Conservation (phyloP, 64 coral and sea anemone species). For the Catalaphyllia jardinei region DNA sequence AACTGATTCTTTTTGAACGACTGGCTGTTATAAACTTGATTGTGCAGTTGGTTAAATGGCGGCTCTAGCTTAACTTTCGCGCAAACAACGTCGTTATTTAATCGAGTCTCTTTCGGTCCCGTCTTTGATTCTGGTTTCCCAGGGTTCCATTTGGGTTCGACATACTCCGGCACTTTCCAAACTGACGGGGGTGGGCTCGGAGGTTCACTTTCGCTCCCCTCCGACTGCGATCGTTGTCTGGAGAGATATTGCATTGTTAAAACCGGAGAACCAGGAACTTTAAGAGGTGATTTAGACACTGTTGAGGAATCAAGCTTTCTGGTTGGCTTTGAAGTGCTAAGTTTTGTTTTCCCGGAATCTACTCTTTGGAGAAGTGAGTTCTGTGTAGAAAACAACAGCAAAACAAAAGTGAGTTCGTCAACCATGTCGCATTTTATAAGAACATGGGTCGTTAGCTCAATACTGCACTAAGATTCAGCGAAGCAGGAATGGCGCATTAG, state of each 20-base stretch:
- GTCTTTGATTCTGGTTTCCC: slow-evolving; percentile 52
- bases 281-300: slow-evolving; percentile 27
- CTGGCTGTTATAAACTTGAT: slow-evolving; percentile 74
- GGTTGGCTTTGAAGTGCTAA: slow-evolving; percentile 43
- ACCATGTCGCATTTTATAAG: not conserved
- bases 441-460: not conserved
- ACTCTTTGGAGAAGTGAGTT: slow-evolving; percentile 40
- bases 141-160: slow-evolving; percentile 96
- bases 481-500: no score
- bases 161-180: slow-evolving; percentile 99
- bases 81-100: slow-evolving; percentile 94
- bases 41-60: slow-evolving; percentile 96
- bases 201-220: slow-evolving; percentile 69
- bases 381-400: not conserved
- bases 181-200: slow-evolving; percentile 96
- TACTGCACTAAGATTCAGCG: no score
- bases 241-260: slow-evolving; percentile 48
- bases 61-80: slow-evolving; percentile 73
- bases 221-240: slow-evolving; percentile 77
- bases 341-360: slow-evolving; percentile 19
- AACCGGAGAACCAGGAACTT: slow-evolving; percentile 39
- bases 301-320: slow-evolving; percentile 64
- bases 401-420: not conserved
- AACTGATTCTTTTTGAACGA: slow-evolving; percentile 94
- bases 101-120: slow-evolving; percentile 27